Evolutionary conservation across 2,113 vertebrate genomes (phyloP).

Genomic region (Delphinapterus leucas): DNA sequence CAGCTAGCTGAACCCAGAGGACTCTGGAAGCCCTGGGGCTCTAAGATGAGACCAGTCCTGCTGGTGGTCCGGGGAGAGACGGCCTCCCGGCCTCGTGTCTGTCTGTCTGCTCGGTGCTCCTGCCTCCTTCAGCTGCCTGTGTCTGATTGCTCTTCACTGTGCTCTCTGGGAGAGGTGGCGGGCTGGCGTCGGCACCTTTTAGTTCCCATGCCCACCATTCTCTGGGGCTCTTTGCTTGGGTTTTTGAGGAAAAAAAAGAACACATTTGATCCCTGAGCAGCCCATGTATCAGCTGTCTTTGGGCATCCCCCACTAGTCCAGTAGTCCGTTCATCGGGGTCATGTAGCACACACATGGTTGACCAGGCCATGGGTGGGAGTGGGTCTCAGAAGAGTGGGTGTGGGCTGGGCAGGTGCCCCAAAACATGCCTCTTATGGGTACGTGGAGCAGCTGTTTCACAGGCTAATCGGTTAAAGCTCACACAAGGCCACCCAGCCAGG

Average conservation of each 20-base stretch:
- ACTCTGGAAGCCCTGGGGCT: neutral
- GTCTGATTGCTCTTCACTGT: neutral
- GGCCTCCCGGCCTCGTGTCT: neutral
- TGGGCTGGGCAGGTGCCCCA: neutral
- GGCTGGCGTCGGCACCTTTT: too few relatives aligned
- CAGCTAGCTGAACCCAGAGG: neutral
- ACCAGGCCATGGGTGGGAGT: neutral
- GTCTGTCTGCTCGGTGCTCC: neutral
- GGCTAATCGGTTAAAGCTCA: neutral
- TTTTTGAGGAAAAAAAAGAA: neutral
- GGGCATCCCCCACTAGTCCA: neutral
- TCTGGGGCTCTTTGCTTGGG: neutral
- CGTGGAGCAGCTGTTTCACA: neutral
- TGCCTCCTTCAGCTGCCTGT: neutral
- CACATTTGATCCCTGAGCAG: neutral
- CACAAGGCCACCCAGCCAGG: neutral
- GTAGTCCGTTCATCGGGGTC: neutral
- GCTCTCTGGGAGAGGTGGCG: neutral
- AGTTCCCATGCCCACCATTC: neutral
- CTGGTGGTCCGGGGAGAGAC: accelerated
- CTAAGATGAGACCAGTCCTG: neutral
- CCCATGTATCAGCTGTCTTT: neutral
- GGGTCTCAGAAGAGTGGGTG: neutral
- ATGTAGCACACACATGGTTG: neutral
- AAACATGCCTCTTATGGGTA: neutral